Base-by-base conservation (phyloP, 1,140 invertebrate species). In the Brachionus paranguensis region DNA sequence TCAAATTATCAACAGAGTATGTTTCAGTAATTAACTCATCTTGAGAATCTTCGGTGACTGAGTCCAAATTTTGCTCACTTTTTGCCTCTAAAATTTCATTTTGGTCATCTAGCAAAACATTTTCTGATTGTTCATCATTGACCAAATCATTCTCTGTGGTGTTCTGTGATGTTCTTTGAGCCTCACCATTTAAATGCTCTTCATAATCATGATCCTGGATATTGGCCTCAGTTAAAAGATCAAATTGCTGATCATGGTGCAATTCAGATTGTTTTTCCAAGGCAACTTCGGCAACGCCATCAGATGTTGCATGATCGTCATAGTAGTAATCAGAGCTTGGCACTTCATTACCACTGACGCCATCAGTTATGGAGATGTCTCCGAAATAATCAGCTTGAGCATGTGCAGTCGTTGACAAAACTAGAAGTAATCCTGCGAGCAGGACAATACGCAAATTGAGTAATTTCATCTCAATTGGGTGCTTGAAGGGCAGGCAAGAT, bases 381-480 rank as follows among this genome's bases (percentile, higher is more conserved):
- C 72, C 41, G 20, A 10, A 29, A 50, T 27, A 76, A 17, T 76
- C 72, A 14, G 72, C 50, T 47, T 76, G 41, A 27, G 45, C 27
- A 11, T 76, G 43, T 47, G 11, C 8, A n/a, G 10, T 50, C 10
- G 11, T 47, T 76, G 24, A 50, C 3, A 76, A 50, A 14, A 12
- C 10, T 14, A 76, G 8, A 14, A 76, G 12, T 53, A 76, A 76
- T 76, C 72, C 72, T 20, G 43, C 17, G 33, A 50, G 33, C n/a
- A 76, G 72, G 72, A 76, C 33, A 33, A 50, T 53, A 14, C 72
- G 72, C n/a, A 50, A 50, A 27, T 76, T 76, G n/a, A 76, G 43
- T 50, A 76, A 29, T 76, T n/a, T 76, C 72, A 76, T 76, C 72
- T 76, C 27, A 50, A 76, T 27, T 70, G 17, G 5, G 10, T 60